Conservation (phyloP, 2,113 vertebrate genomes). For the Oryzias javanicus region DNA sequence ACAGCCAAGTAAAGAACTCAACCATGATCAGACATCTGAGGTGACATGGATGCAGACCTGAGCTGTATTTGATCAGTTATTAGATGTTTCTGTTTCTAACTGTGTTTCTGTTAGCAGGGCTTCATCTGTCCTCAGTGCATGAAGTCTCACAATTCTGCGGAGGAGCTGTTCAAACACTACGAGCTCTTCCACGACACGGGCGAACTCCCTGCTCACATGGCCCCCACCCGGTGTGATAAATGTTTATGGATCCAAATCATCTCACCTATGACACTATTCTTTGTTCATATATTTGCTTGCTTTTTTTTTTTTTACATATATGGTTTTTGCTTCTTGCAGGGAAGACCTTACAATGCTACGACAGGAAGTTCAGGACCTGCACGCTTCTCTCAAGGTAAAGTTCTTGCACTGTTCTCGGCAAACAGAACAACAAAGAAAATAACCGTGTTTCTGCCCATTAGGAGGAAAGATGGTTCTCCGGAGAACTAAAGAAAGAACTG, state of each 20-base stretch:
- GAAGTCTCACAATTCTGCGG: slow-evolving; percentile 97
- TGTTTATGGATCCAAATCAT: not conserved
- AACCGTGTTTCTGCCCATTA: slow-evolving; percentile 50
- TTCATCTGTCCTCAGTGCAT: slow-evolving; percentile 99
- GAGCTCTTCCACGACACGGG: slow-evolving; percentile 91
- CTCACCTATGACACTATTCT: not conserved
- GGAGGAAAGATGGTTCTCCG: slow-evolving; percentile 98
- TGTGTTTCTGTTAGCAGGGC: slow-evolving; percentile 77
- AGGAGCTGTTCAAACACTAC: slow-evolving; percentile 98
- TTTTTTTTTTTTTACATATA: not conserved
- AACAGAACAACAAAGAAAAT: not conserved
- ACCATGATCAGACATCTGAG: slow-evolving; percentile 93
- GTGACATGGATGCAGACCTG: slow-evolving; percentile 65
- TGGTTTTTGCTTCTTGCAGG: slow-evolving; percentile 66
- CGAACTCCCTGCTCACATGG: slow-evolving; percentile 82
- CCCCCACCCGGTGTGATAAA: slow-evolving; percentile 80
- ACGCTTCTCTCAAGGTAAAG: slow-evolving; percentile 90
- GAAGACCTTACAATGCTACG: slow-evolving; percentile 88
- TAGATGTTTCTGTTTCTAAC: not conserved
- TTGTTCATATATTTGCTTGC: not conserved
- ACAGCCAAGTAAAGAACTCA: slow-evolving; percentile 86
- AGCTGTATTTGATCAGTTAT: not conserved
- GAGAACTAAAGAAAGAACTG: slow-evolving; percentile 97
- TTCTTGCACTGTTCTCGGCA: not conserved
- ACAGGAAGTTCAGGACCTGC: slow-evolving; percentile 94